Evolutionary conservation across 2,113 vertebrate species (phyloP).

Genomic region (Sterrhoptilus dennistouni): DNA sequence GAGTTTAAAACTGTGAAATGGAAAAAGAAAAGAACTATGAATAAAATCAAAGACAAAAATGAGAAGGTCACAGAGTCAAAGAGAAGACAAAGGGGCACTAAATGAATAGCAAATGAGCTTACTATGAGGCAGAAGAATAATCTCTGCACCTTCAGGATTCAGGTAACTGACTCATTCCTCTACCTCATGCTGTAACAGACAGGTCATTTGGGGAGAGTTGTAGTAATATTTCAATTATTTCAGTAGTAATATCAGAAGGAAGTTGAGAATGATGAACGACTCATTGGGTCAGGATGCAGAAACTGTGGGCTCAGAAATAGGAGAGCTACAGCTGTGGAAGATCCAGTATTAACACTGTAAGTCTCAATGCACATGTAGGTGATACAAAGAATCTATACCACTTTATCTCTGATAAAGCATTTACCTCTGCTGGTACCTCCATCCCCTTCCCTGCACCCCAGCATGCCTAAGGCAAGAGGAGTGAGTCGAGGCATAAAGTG

Average conservation of each 20-base stretch:
- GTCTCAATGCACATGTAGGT: not conserved
- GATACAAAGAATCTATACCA: not conserved
- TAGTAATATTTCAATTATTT: not conserved
- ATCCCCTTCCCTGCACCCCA: not conserved
- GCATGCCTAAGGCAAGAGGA: not conserved
- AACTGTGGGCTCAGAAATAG: not conserved
- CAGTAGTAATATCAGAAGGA: not conserved
- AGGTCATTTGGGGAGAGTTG: not conserved
- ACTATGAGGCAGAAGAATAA: not conserved
- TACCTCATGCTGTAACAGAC: not conserved
- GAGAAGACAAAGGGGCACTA: not conserved
- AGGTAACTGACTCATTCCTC: not conserved
- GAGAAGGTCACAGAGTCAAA: not conserved
- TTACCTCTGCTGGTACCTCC: not conserved
- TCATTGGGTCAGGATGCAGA: not conserved
- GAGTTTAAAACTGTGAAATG: not conserved
- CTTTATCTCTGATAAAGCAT: not conserved
- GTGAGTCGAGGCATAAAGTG: not conserved
- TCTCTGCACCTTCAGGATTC: not conserved
- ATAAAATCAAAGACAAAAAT: slow-evolving; percentile 19
- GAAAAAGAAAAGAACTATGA: not conserved
- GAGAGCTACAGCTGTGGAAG: not conserved
- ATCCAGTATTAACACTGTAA: not conserved
- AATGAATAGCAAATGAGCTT: not conserved
- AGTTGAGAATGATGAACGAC: not conserved